Evolutionary conservation across 2,797 vertebrate species (phyloP), one percentile per base, ranked within the genome.

Genomic region (Thalassophryne amazonica): DNA sequence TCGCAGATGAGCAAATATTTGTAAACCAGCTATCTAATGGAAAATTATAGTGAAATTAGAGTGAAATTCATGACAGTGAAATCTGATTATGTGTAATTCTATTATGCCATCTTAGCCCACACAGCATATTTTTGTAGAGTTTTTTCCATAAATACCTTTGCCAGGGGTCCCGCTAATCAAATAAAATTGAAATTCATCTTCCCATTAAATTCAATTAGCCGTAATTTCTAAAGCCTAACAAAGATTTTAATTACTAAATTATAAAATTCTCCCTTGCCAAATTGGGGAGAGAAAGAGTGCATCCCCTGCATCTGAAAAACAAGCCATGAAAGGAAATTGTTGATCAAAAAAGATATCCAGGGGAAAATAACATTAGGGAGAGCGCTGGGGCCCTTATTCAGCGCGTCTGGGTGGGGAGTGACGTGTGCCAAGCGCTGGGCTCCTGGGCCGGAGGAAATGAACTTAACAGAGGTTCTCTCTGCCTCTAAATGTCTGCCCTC

Each of bases 241-340:
- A 96, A 98, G 95, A 99, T 98, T 99, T 99, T 98, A 99, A 98
- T 99, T 99, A 98, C 96, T 98, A 97, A 98, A 99, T 99, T 98
- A 97, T 97, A 95, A 96, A 97, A 98, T 95, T 98, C 96, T 98
- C 95, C 92, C 93, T 95, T 94, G 95, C 93, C 94, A 96, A 97
- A 97, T 95, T 95, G 95, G 94, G 93, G 91, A 93, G 91, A 93
- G 90, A 94, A 99, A 96, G 93, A 93, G 90, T 89, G 89, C 93
- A 96, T 95, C 94, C 90, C 92, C 91, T 81, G 90, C 90, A 90
- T 93, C 90, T 90, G 89, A 81, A 85, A 84, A 88, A 88, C 83
- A 85, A 94, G 93, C 91, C 92, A 93, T 90, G 89, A 93, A 94
- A 94, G 93, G 93, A 92, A 91, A 92, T 90, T 91, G 89, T 90